These are phyloP conservation scores for Nesogale talazaci DNA, from an alignment of 2,113 vertebrate species.

Conservation along the genomic window DNA sequence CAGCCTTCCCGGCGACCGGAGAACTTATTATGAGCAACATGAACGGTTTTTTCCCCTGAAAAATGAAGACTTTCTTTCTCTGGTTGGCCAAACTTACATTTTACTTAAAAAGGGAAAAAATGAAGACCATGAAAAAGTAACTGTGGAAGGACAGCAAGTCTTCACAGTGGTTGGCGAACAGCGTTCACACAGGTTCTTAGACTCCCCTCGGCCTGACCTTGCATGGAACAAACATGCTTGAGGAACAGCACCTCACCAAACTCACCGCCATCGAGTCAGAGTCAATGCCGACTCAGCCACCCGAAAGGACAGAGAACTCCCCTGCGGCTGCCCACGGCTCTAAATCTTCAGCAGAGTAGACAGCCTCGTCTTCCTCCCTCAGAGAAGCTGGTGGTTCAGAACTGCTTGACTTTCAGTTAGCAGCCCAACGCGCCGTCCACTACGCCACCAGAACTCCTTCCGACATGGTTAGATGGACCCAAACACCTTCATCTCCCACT, in stretches of 20 bases:
- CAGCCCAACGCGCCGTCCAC: no score
- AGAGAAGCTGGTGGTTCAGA: no score
- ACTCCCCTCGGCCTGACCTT: neutral
- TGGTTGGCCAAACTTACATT: slow-evolving; percentile 33
- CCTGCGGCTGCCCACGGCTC: no score
- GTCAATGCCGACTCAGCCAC: no score
- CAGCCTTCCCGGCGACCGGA: slow-evolving; percentile 26
- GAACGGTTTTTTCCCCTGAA: neutral
- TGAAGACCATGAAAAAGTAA: neutral
- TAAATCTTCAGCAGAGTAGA: no score
- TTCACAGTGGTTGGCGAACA: neutral
- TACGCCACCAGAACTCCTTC: no score
- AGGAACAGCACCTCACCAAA: slow-evolving; percentile 8
- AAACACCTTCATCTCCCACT: neutral
- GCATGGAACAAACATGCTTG: neutral
- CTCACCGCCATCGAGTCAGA: no score
- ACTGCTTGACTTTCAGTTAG: no score
- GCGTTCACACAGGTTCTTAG: no score
- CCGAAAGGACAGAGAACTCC: no score
- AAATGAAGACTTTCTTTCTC: neutral
- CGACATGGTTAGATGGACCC: neutral
- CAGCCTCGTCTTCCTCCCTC: no score
- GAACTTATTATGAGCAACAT: slow-evolving; percentile 9
- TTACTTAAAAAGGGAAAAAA: slow-evolving; percentile 6
- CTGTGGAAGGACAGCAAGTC: neutral